phyloP scores from a whole-genome alignment of 2,888 invertebrate genomes.

The Diarsia dahlii region DNA sequence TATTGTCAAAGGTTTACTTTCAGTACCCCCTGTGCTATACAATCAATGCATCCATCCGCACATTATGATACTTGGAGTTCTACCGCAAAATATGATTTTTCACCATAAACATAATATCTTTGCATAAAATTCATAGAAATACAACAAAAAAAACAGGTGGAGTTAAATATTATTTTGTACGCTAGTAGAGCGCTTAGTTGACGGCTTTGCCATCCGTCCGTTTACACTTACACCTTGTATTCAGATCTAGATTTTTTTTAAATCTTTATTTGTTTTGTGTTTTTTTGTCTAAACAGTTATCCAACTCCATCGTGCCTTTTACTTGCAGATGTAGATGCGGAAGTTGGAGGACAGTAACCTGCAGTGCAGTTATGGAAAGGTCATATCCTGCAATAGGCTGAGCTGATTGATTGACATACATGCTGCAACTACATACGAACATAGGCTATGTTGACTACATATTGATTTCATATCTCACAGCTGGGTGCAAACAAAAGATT shows the following conservation, averaged over 20 bases:
- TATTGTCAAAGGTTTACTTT: too few species aligned
- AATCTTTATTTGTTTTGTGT: too few species aligned
- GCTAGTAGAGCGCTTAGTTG: too few species aligned
- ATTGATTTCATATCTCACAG: not conserved
- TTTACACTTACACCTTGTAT: not conserved
- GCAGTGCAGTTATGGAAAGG: not conserved
- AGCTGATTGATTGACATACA: not conserved
- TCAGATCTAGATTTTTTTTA: not conserved
- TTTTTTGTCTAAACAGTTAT: too few species aligned
- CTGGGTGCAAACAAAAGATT: too few species aligned
- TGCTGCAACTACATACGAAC: too few species aligned
- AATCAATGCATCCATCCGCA: not conserved
- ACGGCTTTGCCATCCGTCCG: not conserved
- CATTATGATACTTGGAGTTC: not conserved
- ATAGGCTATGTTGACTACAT: not conserved
- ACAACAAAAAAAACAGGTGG: too few species aligned
- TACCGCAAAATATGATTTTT: too few species aligned
- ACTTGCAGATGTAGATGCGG: not conserved
- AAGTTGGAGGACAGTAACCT: not conserved
- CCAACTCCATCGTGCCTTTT: too few species aligned
- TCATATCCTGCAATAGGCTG: not conserved
- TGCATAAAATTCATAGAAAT: too few species aligned
- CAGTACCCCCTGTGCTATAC: not conserved
- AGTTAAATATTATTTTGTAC: not conserved
- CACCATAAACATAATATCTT: too few species aligned